Evolutionary conservation across 1,140 invertebrate genomes (phyloP).

Genomic region (Triops cancriformis): DNA sequence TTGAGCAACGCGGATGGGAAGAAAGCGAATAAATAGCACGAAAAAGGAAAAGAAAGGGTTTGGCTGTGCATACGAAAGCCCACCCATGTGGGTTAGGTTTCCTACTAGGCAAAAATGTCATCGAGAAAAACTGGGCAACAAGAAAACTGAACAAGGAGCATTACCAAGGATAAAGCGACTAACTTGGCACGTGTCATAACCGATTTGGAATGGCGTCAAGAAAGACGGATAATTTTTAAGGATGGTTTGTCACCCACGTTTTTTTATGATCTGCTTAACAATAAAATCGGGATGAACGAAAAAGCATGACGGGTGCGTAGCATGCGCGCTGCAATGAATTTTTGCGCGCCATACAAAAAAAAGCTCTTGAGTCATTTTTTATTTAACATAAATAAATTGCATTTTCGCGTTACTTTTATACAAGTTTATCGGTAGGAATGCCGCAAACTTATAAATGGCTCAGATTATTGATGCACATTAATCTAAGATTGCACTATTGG

Average conservation of each 20-base stretch:
- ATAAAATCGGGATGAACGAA: not conserved
- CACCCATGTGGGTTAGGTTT: not conserved
- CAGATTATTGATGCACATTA: no score
- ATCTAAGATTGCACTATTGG: no score
- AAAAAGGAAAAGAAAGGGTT: not conserved
- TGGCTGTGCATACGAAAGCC: not conserved
- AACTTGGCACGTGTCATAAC: constrained; percentile 9
- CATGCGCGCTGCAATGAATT: no score
- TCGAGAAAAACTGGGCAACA: not conserved
- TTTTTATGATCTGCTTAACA: not conserved
- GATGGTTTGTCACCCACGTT: not conserved
- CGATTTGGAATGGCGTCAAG: not conserved
- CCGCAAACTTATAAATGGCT: no score
- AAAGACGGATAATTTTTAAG: not conserved
- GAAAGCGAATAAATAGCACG: not conserved
- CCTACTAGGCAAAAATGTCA: not conserved
- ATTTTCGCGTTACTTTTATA: no score
- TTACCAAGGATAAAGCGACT: not conserved
- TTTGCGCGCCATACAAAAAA: no score
- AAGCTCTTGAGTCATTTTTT: no score
- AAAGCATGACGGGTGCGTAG: not conserved
- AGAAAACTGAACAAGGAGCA: not conserved
- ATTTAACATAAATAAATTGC: no score
- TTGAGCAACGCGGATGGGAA: not conserved
- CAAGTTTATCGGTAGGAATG: no score